Evolutionary conservation across 2,888 invertebrate species (phyloP).

Genomic region (Diabrotica balteata): DNA sequence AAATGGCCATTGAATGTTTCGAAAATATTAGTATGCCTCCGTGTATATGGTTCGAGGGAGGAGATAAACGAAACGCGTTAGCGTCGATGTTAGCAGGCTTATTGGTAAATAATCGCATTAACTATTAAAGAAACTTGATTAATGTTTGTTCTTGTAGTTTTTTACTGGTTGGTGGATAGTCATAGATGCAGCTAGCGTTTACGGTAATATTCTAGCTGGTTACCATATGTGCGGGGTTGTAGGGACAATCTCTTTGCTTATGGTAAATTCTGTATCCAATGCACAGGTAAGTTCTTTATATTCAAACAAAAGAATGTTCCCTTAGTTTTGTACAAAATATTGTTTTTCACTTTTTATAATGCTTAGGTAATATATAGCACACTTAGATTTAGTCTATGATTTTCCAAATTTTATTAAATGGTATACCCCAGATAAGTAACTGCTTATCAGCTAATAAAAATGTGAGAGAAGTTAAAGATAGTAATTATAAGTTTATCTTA

Average conservation of each 20-base stretch:
- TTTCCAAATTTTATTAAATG: too few relatives aligned
- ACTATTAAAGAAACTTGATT: constrained; percentile 17
- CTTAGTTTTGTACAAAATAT: too few relatives aligned
- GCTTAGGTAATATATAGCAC: too few relatives aligned
- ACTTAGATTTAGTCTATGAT: too few relatives aligned
- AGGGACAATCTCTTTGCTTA: constrained; percentile 91
- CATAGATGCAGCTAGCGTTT: constrained; percentile 89
- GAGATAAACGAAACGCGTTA: constrained; percentile 85
- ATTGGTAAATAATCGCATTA: constrained; percentile 69
- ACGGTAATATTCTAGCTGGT: constrained; percentile 73
- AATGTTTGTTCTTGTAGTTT: constrained; percentile 69
- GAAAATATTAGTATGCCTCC: constrained; percentile 78
- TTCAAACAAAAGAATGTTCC: too few relatives aligned
- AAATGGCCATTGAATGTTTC: constrained; percentile 59
- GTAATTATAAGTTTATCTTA: too few relatives aligned
- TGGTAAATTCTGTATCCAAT: constrained; percentile 97
- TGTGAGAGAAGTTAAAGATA: too few relatives aligned
- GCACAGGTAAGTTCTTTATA: constrained; percentile 70
- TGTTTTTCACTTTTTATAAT: too few relatives aligned
- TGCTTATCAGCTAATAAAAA: too few relatives aligned
- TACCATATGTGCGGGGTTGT: constrained; percentile 95
- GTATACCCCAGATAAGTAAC: too few relatives aligned
- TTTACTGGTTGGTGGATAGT: constrained; percentile 98
- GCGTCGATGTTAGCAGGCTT: constrained; percentile 86
- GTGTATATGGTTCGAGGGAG: constrained; percentile 86